Evolutionary conservation across 2,888 invertebrate genomes (phyloP).

Genomic region (Hemaris fuciformis): DNA sequence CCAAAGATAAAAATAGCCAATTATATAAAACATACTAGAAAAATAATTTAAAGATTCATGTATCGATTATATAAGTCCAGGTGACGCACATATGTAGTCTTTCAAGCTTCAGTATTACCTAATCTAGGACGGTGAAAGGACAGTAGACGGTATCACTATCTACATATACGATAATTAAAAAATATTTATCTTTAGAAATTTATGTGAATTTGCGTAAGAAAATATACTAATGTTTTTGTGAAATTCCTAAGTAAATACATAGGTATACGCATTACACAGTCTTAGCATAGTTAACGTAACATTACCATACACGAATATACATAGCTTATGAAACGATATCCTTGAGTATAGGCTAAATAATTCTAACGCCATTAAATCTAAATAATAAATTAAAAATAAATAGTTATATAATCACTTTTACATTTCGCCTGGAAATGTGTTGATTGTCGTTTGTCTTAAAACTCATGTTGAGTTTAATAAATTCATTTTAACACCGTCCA

Average conservation of each 20-base stretch:
- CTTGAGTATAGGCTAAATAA: constrained; percentile 25
- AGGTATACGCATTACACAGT: neutral
- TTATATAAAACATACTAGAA: no score
- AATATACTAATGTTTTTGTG: neutral
- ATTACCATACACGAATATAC: neutral
- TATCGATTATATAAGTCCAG: no score
- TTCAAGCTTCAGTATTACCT: no score
- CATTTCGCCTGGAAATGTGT: constrained; percentile 39
- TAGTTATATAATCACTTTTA: constrained; percentile 42
- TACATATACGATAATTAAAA: neutral
- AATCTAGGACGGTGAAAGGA: no score
- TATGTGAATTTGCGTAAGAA: neutral
- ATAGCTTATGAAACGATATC: constrained; percentile 21
- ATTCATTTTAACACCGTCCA: neutral
- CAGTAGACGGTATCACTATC: no score
- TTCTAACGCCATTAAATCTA: constrained; percentile 21
- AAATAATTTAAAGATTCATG: no score
- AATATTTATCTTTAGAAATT: no score
- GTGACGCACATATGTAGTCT: no score
- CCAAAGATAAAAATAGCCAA: no score
- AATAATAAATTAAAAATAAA: constrained; percentile 44
- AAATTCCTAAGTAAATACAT: neutral
- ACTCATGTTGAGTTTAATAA: neutral
- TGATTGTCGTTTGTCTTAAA: neutral
- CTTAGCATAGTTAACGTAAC: neutral